A percentile compares a stretch with the other conserved stretches of the same genome.
phyloP scores from a whole-genome alignment of 2,797 vertebrate species.

The Dryobates pubescens region DNA sequence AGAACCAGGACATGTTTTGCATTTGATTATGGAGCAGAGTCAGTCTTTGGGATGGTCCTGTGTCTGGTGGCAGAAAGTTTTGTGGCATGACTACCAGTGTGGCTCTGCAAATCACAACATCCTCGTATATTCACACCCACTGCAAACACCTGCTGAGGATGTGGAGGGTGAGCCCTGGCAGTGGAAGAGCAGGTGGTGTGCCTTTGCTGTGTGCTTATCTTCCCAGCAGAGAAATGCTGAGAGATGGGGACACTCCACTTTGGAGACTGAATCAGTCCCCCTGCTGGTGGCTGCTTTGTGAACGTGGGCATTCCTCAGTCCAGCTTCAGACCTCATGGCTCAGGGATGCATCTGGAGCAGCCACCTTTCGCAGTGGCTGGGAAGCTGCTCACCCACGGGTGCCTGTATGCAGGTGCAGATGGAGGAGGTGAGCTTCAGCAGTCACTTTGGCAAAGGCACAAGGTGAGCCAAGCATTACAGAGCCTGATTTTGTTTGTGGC shows the following conservation, averaged over 20 bases:
- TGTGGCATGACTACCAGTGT: accelerated
- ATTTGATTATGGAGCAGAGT: neutral
- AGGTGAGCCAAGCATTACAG: accelerated
- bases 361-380: accelerated
- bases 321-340: neutral
- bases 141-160: accelerated
- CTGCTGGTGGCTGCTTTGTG: neutral
- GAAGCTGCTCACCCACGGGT: neutral
- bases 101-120: neutral
- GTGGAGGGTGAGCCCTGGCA: neutral
- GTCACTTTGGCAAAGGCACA: neutral
- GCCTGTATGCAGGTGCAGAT: accelerated
- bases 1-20: neutral
- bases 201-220: neutral
- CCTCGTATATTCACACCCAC: neutral
- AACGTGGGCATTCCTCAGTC: neutral
- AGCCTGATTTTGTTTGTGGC: neutral
- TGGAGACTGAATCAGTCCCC: neutral
- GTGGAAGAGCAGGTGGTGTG: accelerated
- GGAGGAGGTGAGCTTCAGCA: neutral
- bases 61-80: neutral
- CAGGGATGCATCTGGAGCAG: neutral
- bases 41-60: neutral
- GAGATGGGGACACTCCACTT: neutral
- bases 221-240: neutral